Conservation (phyloP, 2,888 invertebrate species). For the Volucella bombylans region DNA sequence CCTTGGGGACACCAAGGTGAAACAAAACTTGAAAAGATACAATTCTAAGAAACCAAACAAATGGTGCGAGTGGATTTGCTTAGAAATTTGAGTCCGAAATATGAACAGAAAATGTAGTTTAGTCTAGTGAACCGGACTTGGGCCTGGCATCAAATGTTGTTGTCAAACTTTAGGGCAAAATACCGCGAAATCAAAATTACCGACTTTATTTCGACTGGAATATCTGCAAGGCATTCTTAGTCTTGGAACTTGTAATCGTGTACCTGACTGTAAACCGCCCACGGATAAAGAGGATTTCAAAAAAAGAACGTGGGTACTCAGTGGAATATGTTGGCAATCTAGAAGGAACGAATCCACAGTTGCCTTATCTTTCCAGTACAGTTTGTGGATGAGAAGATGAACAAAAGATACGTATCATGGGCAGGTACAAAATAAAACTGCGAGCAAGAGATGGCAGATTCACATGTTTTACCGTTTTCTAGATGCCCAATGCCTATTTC, state of each 20-base stretch:
- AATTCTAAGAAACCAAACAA: too few relatives aligned
- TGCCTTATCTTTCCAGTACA: not conserved
- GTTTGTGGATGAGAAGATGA: not conserved
- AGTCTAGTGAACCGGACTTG: not conserved
- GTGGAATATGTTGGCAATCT: not conserved
- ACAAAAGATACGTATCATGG: not conserved
- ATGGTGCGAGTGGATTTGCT: too few relatives aligned
- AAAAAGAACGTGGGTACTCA: not conserved
- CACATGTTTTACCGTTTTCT: too few relatives aligned
- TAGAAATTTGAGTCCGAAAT: not conserved
- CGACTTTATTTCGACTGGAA: too few relatives aligned
- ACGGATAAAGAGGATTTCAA: not conserved
- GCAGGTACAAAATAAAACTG: too few relatives aligned
- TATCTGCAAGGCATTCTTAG: too few relatives aligned
- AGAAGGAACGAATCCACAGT: not conserved
- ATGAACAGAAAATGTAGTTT: not conserved
- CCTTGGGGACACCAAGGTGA: not conserved
- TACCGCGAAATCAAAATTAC: too few relatives aligned
- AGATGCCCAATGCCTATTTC: too few relatives aligned
- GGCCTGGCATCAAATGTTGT: not conserved
- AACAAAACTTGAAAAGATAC: not conserved
- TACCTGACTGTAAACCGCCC: not conserved
- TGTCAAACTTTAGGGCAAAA: not conserved
- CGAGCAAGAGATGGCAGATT: too few relatives aligned
- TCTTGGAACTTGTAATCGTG: not conserved